A percentile compares a stretch with the other conserved stretches of the same genome.
Evolutionary conservation across 2,797 vertebrate genomes (phyloP).

Genomic region (Phoebastria nigripes): DNA sequence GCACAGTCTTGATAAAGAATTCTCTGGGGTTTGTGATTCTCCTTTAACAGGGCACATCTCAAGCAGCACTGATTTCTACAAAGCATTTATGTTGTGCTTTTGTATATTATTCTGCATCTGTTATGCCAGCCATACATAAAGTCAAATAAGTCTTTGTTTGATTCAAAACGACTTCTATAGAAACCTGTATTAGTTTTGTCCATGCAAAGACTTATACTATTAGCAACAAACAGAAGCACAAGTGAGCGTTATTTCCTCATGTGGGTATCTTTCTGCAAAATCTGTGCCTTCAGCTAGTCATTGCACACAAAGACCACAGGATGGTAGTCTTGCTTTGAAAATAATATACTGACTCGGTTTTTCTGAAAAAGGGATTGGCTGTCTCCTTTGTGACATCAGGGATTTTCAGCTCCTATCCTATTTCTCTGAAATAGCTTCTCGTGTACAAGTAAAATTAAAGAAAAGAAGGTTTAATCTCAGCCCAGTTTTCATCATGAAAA

Average conservation of each 20-base stretch:
- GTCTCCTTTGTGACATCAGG: neutral
- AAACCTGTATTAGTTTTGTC: neutral
- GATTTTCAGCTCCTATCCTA: neutral
- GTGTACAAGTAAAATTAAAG: neutral
- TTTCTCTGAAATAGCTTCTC: neutral
- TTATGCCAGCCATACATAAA: neutral
- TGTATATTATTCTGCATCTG: neutral
- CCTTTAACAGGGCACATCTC: neutral
- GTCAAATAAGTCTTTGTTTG: neutral
- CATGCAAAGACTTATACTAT: neutral
- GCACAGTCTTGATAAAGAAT: neutral
- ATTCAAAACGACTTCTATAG: neutral
- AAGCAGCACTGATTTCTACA: neutral
- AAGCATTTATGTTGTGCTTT: neutral
- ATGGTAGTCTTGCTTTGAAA: constrained; percentile 18
- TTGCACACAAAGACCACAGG: neutral
- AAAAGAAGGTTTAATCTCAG: neutral
- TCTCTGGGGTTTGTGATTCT: neutral
- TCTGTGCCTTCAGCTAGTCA: neutral
- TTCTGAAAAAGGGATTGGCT: neutral
- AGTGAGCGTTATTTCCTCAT: neutral
- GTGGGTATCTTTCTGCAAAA: neutral
- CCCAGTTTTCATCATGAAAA: neutral
- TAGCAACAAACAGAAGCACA: neutral
- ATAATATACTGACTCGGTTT: fast-evolving